Percentiles rank a stretch among this genome's conserved stretches.
Evolutionary conservation across 2,888 invertebrate species (phyloP).

Genomic region (Temnothorax unifasciatus): DNA sequence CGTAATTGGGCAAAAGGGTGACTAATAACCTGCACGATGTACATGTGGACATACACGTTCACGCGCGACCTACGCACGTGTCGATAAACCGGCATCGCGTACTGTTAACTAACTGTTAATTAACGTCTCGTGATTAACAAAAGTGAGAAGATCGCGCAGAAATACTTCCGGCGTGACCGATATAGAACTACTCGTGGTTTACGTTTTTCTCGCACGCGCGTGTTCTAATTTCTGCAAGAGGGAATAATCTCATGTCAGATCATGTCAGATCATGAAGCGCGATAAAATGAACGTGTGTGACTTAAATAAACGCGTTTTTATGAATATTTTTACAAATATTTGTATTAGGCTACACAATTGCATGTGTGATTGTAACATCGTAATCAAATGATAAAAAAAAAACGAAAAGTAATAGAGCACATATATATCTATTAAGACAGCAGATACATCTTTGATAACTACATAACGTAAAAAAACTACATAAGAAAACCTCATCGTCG

Average conservation of each 20-base stretch:
- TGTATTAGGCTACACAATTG: neutral
- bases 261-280: too few species aligned
- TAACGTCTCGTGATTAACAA: conserved; percentile 45
- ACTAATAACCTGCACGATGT: conserved; percentile 70
- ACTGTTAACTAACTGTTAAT: conserved; percentile 46
- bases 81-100: conserved; percentile 24
- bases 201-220: neutral
- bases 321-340: neutral
- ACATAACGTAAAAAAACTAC: conserved; percentile 4
- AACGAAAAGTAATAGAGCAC: neutral
- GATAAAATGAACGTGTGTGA: neutral
- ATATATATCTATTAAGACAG: neutral
- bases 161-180: neutral
- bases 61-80: neutral
- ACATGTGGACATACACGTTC: conserved; percentile 38
- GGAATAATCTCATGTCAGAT: neutral
- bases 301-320: neutral
- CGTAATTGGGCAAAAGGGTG: conserved; percentile 75
- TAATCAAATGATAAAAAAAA: neutral
- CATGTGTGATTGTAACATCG: neutral
- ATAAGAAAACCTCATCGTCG: conserved; percentile 8
- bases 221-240: neutral
- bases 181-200: neutral
- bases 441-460: conserved; percentile 1
- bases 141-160: neutral